Evolutionary conservation across 2,888 invertebrate species (phyloP), one percentile per base, ranked within the genome.

Genomic region (Mamestra brassicae): DNA sequence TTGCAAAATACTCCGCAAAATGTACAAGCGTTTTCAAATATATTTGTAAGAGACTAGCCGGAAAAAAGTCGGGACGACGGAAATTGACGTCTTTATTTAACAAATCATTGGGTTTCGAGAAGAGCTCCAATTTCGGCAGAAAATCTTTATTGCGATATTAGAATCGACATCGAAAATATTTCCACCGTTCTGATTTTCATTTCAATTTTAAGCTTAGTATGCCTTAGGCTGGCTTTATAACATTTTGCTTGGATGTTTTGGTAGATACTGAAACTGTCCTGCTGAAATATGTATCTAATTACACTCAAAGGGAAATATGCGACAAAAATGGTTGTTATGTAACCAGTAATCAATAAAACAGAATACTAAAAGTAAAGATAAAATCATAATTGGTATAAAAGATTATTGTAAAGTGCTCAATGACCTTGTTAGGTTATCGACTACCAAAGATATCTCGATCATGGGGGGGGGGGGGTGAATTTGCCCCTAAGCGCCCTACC

Each of bases 41-140:
- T 55, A 45, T 55, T n/a, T 66, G 63, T 61, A 10, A 52, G 58
- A 69, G 50, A 77, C 71, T 55, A 64, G 17, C 61, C 69, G 77
- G 69, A 60, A 74, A 73, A 62, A 63, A 67, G 58, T 47, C 50
- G n/a, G 15, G 4, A 34, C 8, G 10, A 77, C 52, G 69, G 72
- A 72, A 68, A 74, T 71, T 83, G 84, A 74, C 72, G 70, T 78
- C 63, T 71, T 74, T 72, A 81, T 83, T 84, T 81, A 60, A 81
- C 73, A 67, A 84, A 68, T 81, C 74, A 81, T 75, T 84, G 81
- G 57, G 71, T 75, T 84, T 77, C 54, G 36, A 70, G 64, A 62
- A 71, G 64, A 78, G 47, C 62, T 71, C 36, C 71, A 70, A 83
- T 79, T 78, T 74, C 50, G 34, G 13, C 4, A 38, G 47, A 57